A percentile compares a stretch with the other conserved stretches of the same genome.
Conservation (phyloP, 1,140 invertebrate genomes). For the Megathymus violae region DNA sequence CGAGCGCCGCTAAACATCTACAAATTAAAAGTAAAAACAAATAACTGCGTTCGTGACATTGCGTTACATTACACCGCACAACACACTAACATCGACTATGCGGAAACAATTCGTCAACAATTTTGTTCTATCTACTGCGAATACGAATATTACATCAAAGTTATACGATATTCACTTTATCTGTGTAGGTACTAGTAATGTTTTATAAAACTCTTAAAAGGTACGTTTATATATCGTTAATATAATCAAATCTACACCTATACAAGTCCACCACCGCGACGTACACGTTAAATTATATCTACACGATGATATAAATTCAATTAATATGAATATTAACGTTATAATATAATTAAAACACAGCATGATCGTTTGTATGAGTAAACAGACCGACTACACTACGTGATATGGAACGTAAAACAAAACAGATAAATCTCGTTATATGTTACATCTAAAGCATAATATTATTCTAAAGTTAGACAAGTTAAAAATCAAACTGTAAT, state of each 20-base stretch:
- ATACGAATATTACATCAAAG: conserved; percentile 63
- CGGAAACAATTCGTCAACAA: conserved; percentile 44
- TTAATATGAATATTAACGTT: conserved; percentile 55
- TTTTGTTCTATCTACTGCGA: conserved; percentile 71
- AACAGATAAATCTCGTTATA: conserved; percentile 44
- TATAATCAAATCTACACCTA: conserved; percentile 60
- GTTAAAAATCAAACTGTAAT: conserved; percentile 62
- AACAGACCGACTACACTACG: conserved; percentile 49
- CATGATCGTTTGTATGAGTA: conserved; percentile 56
- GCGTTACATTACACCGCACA: conserved; percentile 14
- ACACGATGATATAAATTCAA: conserved; percentile 56
- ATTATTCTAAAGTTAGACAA: conserved; percentile 41
- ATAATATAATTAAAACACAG: conserved; percentile 66
- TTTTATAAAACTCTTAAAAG: conserved; percentile 56
- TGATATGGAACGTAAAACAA: conserved; percentile 72
- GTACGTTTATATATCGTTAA: conserved; percentile 59
- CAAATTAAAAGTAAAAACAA: background rate
- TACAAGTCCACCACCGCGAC: conserved; percentile 68
- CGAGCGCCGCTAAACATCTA: conserved; percentile 11
- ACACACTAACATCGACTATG: conserved; percentile 18
- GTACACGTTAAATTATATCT: conserved; percentile 57
- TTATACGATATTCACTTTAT: conserved; percentile 61
- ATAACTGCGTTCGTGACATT: conserved; percentile 3
- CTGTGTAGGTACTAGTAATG: conserved; percentile 62
- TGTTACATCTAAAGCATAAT: conserved; percentile 52